Percentiles rank a stretch among this genome's conserved stretches.
Conservation (phyloP, 2,888 invertebrate species). For the Lithophane leautieri region DNA sequence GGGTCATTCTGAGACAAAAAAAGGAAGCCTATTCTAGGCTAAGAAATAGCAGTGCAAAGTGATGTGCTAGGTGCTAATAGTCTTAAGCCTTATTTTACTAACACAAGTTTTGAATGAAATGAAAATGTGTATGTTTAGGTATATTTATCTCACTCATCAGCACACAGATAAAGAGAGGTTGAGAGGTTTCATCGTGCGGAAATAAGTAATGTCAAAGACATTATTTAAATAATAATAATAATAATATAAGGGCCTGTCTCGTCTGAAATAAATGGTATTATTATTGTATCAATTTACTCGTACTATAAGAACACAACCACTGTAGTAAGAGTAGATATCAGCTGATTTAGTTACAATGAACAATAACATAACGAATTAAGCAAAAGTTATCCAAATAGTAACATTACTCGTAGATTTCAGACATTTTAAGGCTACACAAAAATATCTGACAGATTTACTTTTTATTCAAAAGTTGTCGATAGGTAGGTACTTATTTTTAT, state of each 20-base stretch:
- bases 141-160: background rate
- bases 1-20: conserved; percentile 51
- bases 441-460: background rate
- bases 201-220: background rate
- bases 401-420: background rate
- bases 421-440: background rate
- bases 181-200: background rate
- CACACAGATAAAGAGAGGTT: background rate
- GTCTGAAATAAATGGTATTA: background rate
- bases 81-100: too few relatives aligned
- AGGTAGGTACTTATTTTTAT: background rate
- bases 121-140: too few relatives aligned
- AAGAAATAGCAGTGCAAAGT: background rate
- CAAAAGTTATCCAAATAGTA: background rate
- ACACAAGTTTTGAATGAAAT: background rate
- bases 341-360: background rate
- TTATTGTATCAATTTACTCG: background rate
- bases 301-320: background rate
- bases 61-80: too few relatives aligned
- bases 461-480: background rate
- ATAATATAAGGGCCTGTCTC: background rate
- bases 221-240: background rate
- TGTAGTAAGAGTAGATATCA: background rate
- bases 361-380: background rate
- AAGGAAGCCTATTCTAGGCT: background rate